Percentiles rank a stretch among this genome's conserved stretches.
Conservation (phyloP, 2,888 invertebrate species). For the Ceramica pisi region DNA sequence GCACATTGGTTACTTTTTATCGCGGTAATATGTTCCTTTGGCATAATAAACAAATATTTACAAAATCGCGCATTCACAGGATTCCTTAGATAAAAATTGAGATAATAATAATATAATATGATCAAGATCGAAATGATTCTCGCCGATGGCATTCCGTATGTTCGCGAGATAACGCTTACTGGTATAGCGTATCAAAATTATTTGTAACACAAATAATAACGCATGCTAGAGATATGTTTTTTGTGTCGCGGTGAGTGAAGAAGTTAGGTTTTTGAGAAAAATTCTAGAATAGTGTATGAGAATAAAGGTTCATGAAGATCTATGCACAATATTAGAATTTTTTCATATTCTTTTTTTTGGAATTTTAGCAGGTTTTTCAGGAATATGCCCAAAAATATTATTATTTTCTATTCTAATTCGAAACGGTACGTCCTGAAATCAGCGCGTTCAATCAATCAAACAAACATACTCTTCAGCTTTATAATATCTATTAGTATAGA, state of each 20-base stretch:
- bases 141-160: slow-evolving; percentile 73
- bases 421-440: no score
- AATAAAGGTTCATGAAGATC: no score
- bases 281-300: slow-evolving; percentile 6
- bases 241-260: slow-evolving; percentile 26
- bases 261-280: slow-evolving; percentile 5
- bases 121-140: slow-evolving; percentile 66
- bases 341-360: no score
- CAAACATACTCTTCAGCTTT: no score
- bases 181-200: slow-evolving; percentile 79
- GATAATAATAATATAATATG: slow-evolving; percentile 69
- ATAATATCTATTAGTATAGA: no score
- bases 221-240: slow-evolving; percentile 67
- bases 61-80: slow-evolving; percentile 40
- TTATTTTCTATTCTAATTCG: no score
- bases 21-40: no score
- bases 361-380: no score
- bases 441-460: no score
- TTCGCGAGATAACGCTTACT: slow-evolving; percentile 72
- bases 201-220: slow-evolving; percentile 79
- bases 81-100: slow-evolving; percentile 70
- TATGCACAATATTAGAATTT: no score
- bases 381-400: no score
- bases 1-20: no score
- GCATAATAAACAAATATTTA: slow-evolving; percentile 20